Percentiles rank a stretch among this genome's conserved stretches.
Conservation (phyloP, 2,797 vertebrate species). For the Thaleichthys pacificus region DNA sequence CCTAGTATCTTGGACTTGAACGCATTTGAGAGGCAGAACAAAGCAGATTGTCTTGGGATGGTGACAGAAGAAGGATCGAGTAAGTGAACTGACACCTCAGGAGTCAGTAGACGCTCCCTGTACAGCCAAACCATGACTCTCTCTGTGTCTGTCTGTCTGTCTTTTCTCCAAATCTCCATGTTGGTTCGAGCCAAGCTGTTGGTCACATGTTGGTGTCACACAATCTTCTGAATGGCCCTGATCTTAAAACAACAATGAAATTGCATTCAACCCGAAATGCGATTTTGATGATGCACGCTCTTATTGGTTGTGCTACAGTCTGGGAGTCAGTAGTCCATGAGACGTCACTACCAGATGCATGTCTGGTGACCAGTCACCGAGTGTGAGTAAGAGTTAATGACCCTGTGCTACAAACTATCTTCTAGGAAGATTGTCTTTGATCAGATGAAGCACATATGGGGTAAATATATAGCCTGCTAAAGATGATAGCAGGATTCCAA, state of each 20-base stretch:
- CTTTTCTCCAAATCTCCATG: neutral
- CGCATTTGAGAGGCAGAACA: constrained; percentile 99
- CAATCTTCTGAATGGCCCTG: neutral
- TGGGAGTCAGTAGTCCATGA: constrained; percentile 11
- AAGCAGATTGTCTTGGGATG: constrained; percentile 99
- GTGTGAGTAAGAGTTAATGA: neutral
- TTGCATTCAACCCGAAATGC: neutral
- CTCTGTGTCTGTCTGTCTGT: neutral
- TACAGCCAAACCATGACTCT: neutral
- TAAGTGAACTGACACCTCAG: constrained; percentile 72
- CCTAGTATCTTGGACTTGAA: constrained; percentile 96
- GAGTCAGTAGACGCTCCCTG: neutral
- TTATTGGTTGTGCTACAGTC: constrained; percentile 18
- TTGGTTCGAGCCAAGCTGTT: neutral
- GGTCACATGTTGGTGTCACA: neutral
- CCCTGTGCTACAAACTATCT: too few relatives aligned
- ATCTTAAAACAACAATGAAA: neutral
- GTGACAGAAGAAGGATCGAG: constrained; percentile 97
- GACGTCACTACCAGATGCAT: constrained; percentile 9
- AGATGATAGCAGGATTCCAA: too few relatives aligned
- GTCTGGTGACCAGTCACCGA: neutral
- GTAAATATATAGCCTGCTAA: too few relatives aligned
- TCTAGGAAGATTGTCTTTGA: too few relatives aligned
- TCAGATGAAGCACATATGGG: too few relatives aligned
- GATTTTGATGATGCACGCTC: neutral